Conservation (phyloP, 2,797 vertebrate species). For the Melanotaenia trifasciata region DNA sequence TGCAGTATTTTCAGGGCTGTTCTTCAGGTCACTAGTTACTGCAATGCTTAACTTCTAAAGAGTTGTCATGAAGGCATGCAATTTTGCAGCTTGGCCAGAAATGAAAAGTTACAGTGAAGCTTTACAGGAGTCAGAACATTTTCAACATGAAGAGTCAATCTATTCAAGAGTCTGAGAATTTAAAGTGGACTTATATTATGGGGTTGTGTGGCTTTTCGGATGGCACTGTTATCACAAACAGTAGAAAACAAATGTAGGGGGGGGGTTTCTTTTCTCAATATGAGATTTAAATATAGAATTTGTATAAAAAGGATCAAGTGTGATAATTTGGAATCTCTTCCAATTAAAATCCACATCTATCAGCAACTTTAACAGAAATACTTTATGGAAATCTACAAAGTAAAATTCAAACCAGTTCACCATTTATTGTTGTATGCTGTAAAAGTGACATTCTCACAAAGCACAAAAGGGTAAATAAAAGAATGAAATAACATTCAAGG, state of each 20-base stretch:
- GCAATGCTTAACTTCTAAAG: slow-evolving; percentile 21
- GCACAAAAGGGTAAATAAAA: slow-evolving; percentile 17
- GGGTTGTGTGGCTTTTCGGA: slow-evolving; percentile 39
- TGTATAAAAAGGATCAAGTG: slow-evolving; percentile 10
- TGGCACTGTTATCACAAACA: slow-evolving; percentile 21
- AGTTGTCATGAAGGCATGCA: neutral
- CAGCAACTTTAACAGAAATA: slow-evolving; percentile 1
- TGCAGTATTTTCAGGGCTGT: slow-evolving; percentile 1
- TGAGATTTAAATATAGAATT: slow-evolving; percentile 32
- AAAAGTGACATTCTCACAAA: neutral
- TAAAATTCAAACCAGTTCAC: slow-evolving; percentile 11
- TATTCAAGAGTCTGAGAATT: slow-evolving; percentile 24
- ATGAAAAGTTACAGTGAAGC: slow-evolving; percentile 5
- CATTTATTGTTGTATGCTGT: slow-evolving; percentile 7
- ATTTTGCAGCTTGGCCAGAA: slow-evolving; percentile 50
- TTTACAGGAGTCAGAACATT: slow-evolving; percentile 19
- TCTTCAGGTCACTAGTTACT: slow-evolving; percentile 4
- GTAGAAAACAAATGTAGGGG: neutral
- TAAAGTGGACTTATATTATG: slow-evolving; percentile 8
- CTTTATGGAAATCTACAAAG: slow-evolving; percentile 10
- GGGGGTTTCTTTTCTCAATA: neutral
- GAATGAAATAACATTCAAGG: slow-evolving; percentile 27
- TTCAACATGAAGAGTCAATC: slow-evolving; percentile 11
- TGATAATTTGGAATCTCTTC: slow-evolving; percentile 12
- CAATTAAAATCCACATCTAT: slow-evolving; percentile 3